Evolutionary conservation across 2,888 invertebrate genomes (phyloP), one percentile per base, ranked within the genome.

Genomic region (Mantis religiosa): DNA sequence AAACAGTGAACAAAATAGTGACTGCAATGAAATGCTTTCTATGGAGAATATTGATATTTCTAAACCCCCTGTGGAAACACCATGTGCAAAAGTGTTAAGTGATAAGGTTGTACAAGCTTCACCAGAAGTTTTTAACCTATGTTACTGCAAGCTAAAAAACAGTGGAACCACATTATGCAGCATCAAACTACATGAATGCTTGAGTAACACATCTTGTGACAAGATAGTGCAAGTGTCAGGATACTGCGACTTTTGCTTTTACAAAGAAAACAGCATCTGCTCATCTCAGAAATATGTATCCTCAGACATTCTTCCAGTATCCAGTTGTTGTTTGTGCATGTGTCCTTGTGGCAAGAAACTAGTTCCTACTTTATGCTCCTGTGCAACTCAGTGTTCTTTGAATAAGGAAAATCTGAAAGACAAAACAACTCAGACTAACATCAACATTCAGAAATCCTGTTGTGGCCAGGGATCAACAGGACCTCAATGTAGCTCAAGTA

Each of bases 1-100:
- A 30, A 87, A 87, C n/a, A 87, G 82, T 41, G 82, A 87, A 30
- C n/a, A 54, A 71, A 71, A 71, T n/a, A 87, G 41, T 87, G 87
- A 82, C 34, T 34, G 87, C n/a, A 82, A 82, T 87, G 87, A 87
- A n/a, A 27, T 87, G 3, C 20, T 30, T 28, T 81, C 87, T 15
- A 28, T 28, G 54, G 81, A 20, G 25, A 54, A 85, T n/a, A 28
- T 28, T 81, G 87, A 82, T 25, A 82, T n/a, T 87, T 41, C 82
- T 71, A 71, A 71, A 71, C 54, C 25, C 0, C 6, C 54, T 71
- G 6, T 25, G 25, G 54, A 71, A 71, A 71, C 54, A 71, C 8
- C 54, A 20, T 71, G 54, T 25, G 1, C 15, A 15, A 71, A 25
- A 71, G 6, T 71, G 54, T 71, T 71, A 71, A 20, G 15, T 3